Conservation (phyloP, 1,140 invertebrate species). For the Brachionus koreanus region DNA sequence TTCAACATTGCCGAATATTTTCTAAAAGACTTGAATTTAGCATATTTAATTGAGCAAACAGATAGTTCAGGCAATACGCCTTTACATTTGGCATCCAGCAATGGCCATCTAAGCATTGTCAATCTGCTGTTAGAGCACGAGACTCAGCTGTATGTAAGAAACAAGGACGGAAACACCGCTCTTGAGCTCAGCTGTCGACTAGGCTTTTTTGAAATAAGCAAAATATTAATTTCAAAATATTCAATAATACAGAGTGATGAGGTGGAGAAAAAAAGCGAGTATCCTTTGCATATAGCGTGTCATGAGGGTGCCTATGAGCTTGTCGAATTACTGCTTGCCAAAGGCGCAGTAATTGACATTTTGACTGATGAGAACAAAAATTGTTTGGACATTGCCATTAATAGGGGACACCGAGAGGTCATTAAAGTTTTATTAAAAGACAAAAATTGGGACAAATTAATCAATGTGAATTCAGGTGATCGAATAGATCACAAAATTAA, state of each 20-base stretch:
- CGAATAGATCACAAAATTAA: constrained; percentile 18
- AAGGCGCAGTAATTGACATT: constrained; percentile 34
- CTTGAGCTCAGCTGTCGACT: constrained; percentile 20
- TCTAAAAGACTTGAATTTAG: constrained; percentile 26
- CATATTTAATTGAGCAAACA: background rate
- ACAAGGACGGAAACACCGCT: constrained; percentile 27
- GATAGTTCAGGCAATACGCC: background rate
- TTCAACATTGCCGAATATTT: constrained; percentile 37
- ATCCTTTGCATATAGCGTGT: constrained; percentile 41
- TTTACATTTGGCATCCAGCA: background rate
- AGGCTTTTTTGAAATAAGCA: constrained; percentile 40
- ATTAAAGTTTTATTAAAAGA: constrained; percentile 15
- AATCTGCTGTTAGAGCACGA: background rate
- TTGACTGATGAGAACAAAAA: constrained; percentile 40
- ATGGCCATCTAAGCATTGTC: constrained; percentile 24
- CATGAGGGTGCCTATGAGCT: constrained; percentile 34
- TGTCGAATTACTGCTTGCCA: constrained; percentile 24
- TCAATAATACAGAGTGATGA: background rate
- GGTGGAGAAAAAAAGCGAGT: constrained; percentile 5
- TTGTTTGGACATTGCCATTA: constrained; percentile 38
- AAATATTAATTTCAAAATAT: constrained; percentile 6
- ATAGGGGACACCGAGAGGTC: constrained; percentile 21
- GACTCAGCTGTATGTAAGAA: background rate
- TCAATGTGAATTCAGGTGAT: background rate
- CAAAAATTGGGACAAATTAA: constrained; percentile 33